A percentile compares a stretch with the other conserved stretches of the same genome.
Conservation (phyloP, 2,888 invertebrate species). For the Lasioglossum morio region DNA sequence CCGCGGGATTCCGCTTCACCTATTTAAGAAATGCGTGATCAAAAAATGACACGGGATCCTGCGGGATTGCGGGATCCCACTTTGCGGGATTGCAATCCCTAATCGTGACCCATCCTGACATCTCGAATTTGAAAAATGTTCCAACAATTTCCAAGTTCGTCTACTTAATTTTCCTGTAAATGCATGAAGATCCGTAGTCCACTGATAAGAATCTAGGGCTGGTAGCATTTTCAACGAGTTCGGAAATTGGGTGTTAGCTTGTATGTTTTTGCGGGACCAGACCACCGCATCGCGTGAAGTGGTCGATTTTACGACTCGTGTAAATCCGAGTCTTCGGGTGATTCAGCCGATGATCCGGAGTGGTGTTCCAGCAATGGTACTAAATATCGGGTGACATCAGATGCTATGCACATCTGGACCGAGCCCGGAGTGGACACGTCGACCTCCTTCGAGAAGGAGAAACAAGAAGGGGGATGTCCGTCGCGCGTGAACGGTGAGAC, state of each 20-base stretch:
- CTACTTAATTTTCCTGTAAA: too few species aligned
- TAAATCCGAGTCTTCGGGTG: not conserved
- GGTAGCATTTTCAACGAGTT: not conserved
- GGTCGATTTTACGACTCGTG: not conserved
- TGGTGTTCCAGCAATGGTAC: not conserved
- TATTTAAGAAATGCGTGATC: too few species aligned
- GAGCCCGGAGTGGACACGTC: conserved; percentile 55
- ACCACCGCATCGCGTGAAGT: not conserved
- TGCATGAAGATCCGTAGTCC: too few species aligned
- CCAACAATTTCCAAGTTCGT: too few species aligned
- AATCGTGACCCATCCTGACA: too few species aligned
- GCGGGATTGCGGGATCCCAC: too few species aligned
- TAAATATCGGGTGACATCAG: conserved; percentile 45
- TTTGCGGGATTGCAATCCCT: too few species aligned
- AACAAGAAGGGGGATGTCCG: conserved; percentile 69
- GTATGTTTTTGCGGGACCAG: not conserved
- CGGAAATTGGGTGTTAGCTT: not conserved
- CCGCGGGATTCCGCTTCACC: too few species aligned
- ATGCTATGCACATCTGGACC: conserved; percentile 60
- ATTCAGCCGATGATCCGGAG: not conserved
- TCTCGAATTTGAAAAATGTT: too few species aligned
- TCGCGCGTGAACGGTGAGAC: conserved; percentile 67
- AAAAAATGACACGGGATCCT: too few species aligned
- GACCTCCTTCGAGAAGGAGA: conserved; percentile 56
- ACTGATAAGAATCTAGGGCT: not conserved